phyloP scores from a whole-genome alignment of 2,888 invertebrate species.

The Pilophorus perplexus region DNA sequence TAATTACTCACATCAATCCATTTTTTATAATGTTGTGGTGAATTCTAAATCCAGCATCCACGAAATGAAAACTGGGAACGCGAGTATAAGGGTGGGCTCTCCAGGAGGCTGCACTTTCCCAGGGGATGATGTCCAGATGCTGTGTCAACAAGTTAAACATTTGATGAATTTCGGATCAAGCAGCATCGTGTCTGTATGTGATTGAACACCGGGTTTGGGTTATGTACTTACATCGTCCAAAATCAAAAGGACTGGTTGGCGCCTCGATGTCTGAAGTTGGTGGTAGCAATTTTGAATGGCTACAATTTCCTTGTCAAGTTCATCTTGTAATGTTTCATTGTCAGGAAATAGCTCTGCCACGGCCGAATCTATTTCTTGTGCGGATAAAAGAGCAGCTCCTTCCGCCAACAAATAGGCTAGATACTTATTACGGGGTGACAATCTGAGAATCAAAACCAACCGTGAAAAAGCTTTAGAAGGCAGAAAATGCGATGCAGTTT shows the following conservation, averaged over 20 bases:
- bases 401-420: constrained; percentile 55
- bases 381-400: constrained; percentile 52
- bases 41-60: constrained; percentile 62
- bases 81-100: constrained; percentile 67
- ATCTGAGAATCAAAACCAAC: background rate
- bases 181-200: background rate
- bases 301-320: constrained; percentile 6
- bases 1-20: constrained; percentile 59
- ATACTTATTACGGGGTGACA: constrained; percentile 50
- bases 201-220: background rate
- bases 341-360: constrained; percentile 53
- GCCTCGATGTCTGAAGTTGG: constrained; percentile 55
- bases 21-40: constrained; percentile 59
- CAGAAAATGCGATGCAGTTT: too few species aligned
- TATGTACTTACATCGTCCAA: constrained; percentile 62
- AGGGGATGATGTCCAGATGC: constrained; percentile 73
- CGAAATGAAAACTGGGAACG: constrained; percentile 69
- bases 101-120: constrained; percentile 70
- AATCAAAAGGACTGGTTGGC: constrained; percentile 64
- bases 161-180: background rate
- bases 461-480: too few species aligned
- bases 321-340: constrained; percentile 21
- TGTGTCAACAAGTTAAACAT: constrained; percentile 51
- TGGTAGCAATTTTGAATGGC: constrained; percentile 15
- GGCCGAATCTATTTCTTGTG: constrained; percentile 54